These are phyloP conservation scores for Iselma pallidipennis DNA, from an alignment of 2,888 invertebrate species.

Conservation along the genomic window DNA sequence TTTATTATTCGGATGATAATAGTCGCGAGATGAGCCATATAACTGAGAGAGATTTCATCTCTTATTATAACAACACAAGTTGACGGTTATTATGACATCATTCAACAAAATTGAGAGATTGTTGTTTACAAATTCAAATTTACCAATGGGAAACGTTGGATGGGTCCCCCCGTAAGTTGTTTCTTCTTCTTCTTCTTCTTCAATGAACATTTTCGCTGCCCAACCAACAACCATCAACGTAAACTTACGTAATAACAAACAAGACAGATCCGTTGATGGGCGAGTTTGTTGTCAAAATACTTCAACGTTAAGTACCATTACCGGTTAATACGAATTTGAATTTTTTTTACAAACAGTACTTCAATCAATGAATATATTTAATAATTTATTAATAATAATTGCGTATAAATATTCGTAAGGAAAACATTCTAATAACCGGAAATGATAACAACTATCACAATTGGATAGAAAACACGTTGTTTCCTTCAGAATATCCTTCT, in stretches of 20 bases:
- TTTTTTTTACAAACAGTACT: too few relatives aligned
- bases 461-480: not conserved
- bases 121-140: conserved; percentile 31
- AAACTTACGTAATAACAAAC: not conserved
- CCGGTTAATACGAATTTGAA: too few relatives aligned
- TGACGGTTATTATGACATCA: conserved; percentile 24
- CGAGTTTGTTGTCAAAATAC: not conserved
- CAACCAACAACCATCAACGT: not conserved
- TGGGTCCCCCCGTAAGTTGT: not conserved
- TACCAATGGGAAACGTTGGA: conserved; percentile 21
- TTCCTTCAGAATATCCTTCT: not conserved
- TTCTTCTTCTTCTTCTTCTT: too few relatives aligned
- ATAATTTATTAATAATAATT: not conserved
- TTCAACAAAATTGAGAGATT: conserved; percentile 15
- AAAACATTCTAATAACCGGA: not conserved
- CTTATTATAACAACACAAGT: too few relatives aligned
- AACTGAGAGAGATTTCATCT: not conserved
- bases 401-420: not conserved
- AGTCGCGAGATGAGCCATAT: too few relatives aligned
- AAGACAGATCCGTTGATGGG: not conserved
- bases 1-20: not conserved
- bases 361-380: too few relatives aligned
- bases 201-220: not conserved
- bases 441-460: not conserved
- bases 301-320: too few relatives aligned